Conservation (phyloP, 1,140 invertebrate genomes). For the Kradibia gibbosae region DNA sequence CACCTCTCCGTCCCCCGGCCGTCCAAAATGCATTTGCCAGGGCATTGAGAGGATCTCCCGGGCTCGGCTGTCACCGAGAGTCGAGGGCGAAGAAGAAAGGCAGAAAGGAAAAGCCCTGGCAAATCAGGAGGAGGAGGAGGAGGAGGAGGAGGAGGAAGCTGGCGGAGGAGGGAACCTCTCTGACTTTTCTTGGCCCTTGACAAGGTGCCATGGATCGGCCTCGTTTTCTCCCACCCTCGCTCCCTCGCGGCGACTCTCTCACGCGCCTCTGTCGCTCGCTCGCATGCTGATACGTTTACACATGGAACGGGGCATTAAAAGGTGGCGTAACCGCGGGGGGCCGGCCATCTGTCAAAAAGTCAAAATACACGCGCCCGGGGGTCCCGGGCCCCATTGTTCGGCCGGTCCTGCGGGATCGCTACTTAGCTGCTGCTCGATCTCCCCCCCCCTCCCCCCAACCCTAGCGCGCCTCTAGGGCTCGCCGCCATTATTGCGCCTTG, state of each 20-base stretch:
- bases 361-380: conserved; percentile 65
- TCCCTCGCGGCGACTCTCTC: no score
- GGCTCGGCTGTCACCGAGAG: conserved; percentile 14
- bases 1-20: not conserved
- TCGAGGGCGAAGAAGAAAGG: not conserved
- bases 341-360: conserved; percentile 69
- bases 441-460: conserved; percentile 25
- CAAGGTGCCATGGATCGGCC: not conserved
- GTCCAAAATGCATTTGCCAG: not conserved
- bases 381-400: conserved; percentile 58
- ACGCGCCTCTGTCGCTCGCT: not conserved
- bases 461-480: not conserved
- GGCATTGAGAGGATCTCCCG: conserved; percentile 7
- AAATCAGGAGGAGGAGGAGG: not conserved
- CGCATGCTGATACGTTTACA: not conserved
- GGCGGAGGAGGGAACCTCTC: not conserved
- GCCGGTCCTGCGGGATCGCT: conserved; percentile 66
- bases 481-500: no score
- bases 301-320: not conserved
- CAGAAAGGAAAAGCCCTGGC: not conserved
- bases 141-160: not conserved
- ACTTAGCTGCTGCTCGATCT: conserved; percentile 60
- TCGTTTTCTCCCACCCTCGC: not conserved
- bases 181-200: conserved; percentile 22
- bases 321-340: conserved; percentile 32